phyloP scores from a whole-genome alignment of 2,797 vertebrate species.

The Poecilia gillii region DNA sequence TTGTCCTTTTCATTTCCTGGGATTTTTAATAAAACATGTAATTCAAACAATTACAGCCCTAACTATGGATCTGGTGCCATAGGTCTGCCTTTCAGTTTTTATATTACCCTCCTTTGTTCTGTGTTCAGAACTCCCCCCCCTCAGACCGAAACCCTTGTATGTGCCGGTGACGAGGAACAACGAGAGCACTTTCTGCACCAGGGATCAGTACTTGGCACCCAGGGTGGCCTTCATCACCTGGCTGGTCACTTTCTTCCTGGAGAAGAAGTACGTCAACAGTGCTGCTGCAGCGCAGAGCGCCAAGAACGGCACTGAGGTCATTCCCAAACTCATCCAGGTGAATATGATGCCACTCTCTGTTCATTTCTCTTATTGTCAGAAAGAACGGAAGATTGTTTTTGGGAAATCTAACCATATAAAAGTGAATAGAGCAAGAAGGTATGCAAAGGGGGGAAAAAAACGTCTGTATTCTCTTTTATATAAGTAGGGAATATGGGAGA shows the following conservation, averaged over 20 bases:
- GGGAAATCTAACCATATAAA: neutral
- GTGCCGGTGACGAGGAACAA: slow-evolving; percentile 89
- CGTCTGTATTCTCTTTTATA: neutral
- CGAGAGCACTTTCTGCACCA: slow-evolving; percentile 92
- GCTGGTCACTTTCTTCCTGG: slow-evolving; percentile 99
- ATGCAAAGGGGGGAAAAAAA: neutral
- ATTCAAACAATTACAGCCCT: neutral
- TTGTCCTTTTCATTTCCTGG: neutral
- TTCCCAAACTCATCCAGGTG: slow-evolving; percentile 97
- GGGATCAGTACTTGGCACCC: slow-evolving; percentile 95
- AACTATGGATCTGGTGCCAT: neutral
- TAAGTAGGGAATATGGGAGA: neutral
- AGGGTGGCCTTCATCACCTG: slow-evolving; percentile 97
- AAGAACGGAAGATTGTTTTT: neutral
- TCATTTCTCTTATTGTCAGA: slow-evolving; percentile 7
- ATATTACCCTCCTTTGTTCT: neutral
- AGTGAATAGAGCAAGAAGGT: neutral
- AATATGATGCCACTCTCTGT: neutral
- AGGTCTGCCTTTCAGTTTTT: neutral
- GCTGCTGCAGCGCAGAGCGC: slow-evolving; percentile 81
- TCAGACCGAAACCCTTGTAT: slow-evolving; percentile 93
- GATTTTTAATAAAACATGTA: neutral
- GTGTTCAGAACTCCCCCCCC: slow-evolving; percentile 89
- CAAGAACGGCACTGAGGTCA: slow-evolving; percentile 92
- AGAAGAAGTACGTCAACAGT: slow-evolving; percentile 94